Percentiles rank a stretch among this genome's conserved stretches.
Conservation (phyloP, 2,113 vertebrate species). For the Podiceps cristatus region DNA sequence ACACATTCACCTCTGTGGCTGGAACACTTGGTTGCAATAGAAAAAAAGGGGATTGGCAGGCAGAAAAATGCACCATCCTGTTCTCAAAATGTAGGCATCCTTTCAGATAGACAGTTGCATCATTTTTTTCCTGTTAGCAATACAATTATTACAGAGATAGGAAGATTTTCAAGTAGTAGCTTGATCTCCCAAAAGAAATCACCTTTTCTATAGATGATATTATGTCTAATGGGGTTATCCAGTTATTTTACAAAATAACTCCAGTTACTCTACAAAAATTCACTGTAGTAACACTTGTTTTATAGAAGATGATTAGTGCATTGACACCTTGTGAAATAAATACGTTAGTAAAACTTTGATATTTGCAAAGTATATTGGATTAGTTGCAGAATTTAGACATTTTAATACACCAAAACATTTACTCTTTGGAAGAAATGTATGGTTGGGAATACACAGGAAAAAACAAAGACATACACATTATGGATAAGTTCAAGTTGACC, state of each 20-base stretch:
- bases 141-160: neutral
- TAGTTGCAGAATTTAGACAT: neutral
- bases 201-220: neutral
- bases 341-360: neutral
- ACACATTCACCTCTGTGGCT: neutral
- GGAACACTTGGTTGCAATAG: neutral
- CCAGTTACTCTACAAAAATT: neutral
- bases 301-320: neutral
- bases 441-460: neutral
- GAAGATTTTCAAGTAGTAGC: neutral
- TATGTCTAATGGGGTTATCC: neutral
- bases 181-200: neutral
- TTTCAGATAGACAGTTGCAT: neutral
- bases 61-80: neutral
- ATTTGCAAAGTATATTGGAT: neutral
- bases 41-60: neutral
- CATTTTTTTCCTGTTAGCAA: neutral
- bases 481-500: neutral
- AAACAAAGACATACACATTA: neutral
- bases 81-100: neutral
- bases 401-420: neutral
- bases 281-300: neutral
- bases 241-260: too few species aligned
- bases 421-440: neutral
- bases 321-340: neutral